Evolutionary conservation across 2,797 vertebrate species (phyloP).

Genomic region (Lagocephalus sceleratus): DNA sequence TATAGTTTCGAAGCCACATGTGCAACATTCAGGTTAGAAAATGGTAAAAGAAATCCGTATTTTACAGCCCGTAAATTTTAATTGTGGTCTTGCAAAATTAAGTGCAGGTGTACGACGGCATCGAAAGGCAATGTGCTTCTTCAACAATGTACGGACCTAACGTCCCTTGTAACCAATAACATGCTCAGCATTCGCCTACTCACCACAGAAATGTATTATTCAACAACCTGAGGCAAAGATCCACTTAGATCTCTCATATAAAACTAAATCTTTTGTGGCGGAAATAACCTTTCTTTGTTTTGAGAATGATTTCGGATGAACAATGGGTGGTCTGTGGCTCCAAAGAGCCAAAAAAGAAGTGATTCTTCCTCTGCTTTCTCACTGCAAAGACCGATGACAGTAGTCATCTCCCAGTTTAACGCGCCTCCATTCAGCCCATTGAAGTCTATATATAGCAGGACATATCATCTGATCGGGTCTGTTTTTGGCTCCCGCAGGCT

Average conservation of each 20-base stretch:
- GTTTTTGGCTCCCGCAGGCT: conserved; percentile 70
- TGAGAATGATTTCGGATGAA: too few relatives aligned
- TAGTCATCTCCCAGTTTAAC: too few relatives aligned
- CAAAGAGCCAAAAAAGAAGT: too few relatives aligned
- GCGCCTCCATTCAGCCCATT: too few relatives aligned
- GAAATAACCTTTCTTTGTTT: too few relatives aligned
- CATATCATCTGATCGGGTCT: neutral
- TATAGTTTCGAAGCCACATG: conserved; percentile 35
- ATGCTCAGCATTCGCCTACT: conserved; percentile 8
- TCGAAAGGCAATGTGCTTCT: conserved; percentile 35
- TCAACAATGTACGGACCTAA: conserved; percentile 16
- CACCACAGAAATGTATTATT: conserved; percentile 9
- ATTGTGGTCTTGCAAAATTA: conserved; percentile 45
- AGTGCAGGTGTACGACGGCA: conserved; percentile 40
- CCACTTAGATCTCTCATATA: too few relatives aligned
- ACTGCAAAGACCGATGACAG: too few relatives aligned
- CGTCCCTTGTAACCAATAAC: conserved; percentile 25
- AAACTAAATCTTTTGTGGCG: too few relatives aligned
- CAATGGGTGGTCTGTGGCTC: too few relatives aligned
- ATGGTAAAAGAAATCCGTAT: conserved; percentile 45
- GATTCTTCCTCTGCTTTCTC: too few relatives aligned
- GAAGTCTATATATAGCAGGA: neutral
- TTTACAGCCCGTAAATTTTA: conserved; percentile 53
- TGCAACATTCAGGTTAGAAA: conserved; percentile 41
- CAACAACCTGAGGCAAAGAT: neutral